Base-by-base conservation (phyloP, 2,888 invertebrate genomes). In the Drosophila paranaensis region DNA sequence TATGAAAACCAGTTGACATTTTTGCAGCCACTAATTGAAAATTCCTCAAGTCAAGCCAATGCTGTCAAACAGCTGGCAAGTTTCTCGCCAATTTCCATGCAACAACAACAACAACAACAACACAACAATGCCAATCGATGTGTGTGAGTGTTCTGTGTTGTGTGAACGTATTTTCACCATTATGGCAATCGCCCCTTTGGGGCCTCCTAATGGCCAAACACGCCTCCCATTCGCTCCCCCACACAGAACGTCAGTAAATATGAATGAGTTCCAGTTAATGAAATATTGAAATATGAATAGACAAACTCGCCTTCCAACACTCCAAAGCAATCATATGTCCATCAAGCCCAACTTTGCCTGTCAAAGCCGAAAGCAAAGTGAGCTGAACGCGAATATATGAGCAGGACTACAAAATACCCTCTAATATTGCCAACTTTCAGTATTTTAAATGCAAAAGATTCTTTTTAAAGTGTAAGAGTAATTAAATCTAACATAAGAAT, bases 21-120 rank as follows among this genome's bases (percentile, higher is more conserved):
- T 76, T 76, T 68, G 37, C 60, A 57, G 54, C 50, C 82, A 81
- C 84, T 89, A 87, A 83, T 83, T 83, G 84, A 77, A 83, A 83
- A 83, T 83, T 89, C 89, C 84, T 69, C 55, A 60, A 80, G 66
- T 57, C 33, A 70, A 55, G 56, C 60, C 72, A 63, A 76, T 76
- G 72, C 72, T 55, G 55, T 55, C 67, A 67, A 39, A 54, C 72
- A 82, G 68, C 83, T 81, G 75, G 43, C 48, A 62, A 69, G 60
- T 63, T 57, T 70, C 56, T 65, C 65, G 55, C 60, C 48, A 69
- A 67, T 50, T 67, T 62, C 45, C 39, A 60, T 30, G 13, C 30
- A 6, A 33, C 30, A 33, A 33, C 30, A 8, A 1, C 30, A 33
- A 10, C 25, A 20, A 20, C 27, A 27, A 27, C 53, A 25, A 25